Percentiles rank a stretch among this genome's conserved stretches.
Evolutionary conservation across 2,113 vertebrate species (phyloP).

Genomic region (Urocolius indicus): DNA sequence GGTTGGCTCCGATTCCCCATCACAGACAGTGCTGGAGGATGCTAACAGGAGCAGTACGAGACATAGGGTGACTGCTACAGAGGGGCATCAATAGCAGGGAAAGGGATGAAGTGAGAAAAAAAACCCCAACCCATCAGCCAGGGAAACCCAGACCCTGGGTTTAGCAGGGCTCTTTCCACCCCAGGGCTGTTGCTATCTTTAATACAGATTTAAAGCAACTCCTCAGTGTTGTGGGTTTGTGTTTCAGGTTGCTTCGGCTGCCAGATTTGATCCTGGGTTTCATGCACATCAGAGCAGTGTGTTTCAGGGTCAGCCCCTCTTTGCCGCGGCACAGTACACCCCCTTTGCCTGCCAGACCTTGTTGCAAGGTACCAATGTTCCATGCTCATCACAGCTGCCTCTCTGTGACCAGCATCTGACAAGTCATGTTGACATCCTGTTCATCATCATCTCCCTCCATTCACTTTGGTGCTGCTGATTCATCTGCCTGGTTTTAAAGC

Average conservation of each 20-base stretch:
- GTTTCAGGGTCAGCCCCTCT: not conserved
- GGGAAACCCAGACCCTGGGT: not conserved
- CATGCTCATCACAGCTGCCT: rapidly evolving
- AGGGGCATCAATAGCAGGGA: not conserved
- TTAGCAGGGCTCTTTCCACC: not conserved
- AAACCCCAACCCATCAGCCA: rapidly evolving
- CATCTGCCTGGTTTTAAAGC: not conserved
- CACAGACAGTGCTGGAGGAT: not conserved
- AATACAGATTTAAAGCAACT: not conserved
- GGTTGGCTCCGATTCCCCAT: rapidly evolving
- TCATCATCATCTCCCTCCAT: not conserved
- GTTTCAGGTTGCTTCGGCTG: not conserved
- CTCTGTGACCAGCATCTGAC: not conserved
- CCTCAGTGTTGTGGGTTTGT: not conserved
- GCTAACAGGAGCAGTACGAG: not conserved
- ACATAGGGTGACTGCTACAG: rapidly evolving
- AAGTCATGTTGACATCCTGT: rapidly evolving
- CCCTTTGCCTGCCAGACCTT: not conserved
- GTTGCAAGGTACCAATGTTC: not conserved
- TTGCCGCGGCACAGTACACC: rapidly evolving
- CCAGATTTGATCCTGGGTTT: not conserved
- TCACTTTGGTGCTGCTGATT: not conserved
- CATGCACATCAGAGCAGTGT: rapidly evolving
- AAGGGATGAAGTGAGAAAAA: not conserved
- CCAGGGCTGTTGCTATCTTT: not conserved